A percentile compares a stretch with the other conserved stretches of the same genome.
Evolutionary conservation across 2,797 vertebrate genomes (phyloP).

Genomic region (Glossophaga mutica): DNA sequence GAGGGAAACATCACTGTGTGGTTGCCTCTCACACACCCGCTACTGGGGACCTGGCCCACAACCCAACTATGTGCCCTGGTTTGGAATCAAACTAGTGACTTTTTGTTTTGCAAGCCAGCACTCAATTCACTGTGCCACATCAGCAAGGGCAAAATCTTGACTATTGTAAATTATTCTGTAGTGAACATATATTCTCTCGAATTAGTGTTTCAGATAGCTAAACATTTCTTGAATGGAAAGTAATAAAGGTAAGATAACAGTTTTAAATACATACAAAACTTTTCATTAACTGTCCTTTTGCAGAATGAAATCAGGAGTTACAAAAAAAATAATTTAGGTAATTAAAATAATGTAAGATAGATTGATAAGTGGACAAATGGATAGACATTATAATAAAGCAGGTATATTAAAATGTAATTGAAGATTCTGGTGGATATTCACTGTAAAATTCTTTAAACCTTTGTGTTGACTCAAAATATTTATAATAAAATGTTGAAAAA

Average conservation of each 20-base stretch:
- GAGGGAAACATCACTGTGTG: too few species aligned
- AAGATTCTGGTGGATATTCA: neutral
- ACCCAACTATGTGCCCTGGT: too few species aligned
- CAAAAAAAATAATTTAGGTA: neutral
- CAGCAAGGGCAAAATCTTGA: neutral
- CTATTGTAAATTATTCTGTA: neutral
- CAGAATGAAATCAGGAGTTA: neutral
- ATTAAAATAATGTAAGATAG: neutral
- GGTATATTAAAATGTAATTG: neutral
- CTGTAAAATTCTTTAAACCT: neutral
- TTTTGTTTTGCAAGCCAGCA: too few species aligned
- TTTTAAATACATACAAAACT: neutral
- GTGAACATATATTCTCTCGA: neutral
- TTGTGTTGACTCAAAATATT: slow-evolving; percentile 30
- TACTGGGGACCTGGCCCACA: too few species aligned
- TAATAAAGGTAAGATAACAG: neutral
- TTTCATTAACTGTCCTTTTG: neutral
- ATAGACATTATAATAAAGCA: neutral
- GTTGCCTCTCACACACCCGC: too few species aligned
- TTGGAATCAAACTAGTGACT: too few species aligned
- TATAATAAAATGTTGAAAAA: slow-evolving; percentile 32
- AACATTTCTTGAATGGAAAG: slow-evolving; percentile 20
- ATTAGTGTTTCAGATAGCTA: neutral
- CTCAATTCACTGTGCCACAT: too few species aligned
- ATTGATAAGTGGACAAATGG: neutral